phyloP scores from a whole-genome alignment of 2,888 invertebrate species.

The Nemotelus nigrinus region DNA sequence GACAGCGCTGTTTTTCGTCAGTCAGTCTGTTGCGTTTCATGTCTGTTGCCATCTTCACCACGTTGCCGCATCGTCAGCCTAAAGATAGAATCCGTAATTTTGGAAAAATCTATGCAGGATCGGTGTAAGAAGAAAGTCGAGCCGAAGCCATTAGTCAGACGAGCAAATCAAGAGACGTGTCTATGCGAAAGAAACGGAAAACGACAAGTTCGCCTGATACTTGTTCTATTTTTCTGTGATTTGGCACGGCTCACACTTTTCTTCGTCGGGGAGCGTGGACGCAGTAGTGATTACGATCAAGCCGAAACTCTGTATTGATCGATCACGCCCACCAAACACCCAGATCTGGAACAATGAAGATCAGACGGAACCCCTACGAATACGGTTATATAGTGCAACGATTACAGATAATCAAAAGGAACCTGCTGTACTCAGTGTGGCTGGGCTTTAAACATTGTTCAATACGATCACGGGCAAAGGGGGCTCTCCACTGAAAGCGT shows the following conservation, averaged over 20 bases:
- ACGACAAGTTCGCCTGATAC: no score
- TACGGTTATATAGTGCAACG: constrained; percentile 46
- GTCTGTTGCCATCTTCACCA: constrained; percentile 18
- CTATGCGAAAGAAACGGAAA: no score
- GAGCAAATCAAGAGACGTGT: no score
- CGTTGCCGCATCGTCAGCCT: constrained; percentile 15
- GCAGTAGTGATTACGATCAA: not conserved
- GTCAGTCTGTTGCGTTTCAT: constrained; percentile 8
- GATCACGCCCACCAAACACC: constrained; percentile 16
- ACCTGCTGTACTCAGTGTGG: constrained; percentile 43
- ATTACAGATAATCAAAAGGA: constrained; percentile 46
- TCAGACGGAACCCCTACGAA: constrained; percentile 48
- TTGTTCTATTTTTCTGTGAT: no score
- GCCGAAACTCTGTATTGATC: not conserved
- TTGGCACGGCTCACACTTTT: no score
- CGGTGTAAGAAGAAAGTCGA: not conserved
- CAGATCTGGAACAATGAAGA: constrained; percentile 50
- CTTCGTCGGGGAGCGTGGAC: not conserved
- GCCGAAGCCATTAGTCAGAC: not conserved
- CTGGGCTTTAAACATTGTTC: constrained; percentile 45
- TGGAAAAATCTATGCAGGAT: not conserved
- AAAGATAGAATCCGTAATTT: constrained; percentile 35
- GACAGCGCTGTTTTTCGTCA: constrained; percentile 31
- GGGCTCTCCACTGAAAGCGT: constrained; percentile 32
- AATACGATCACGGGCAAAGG: constrained; percentile 39